These are phyloP conservation scores for Aspidiotus rigidus DNA, from an alignment of 2,888 invertebrate genomes.

Conservation along the genomic window DNA sequence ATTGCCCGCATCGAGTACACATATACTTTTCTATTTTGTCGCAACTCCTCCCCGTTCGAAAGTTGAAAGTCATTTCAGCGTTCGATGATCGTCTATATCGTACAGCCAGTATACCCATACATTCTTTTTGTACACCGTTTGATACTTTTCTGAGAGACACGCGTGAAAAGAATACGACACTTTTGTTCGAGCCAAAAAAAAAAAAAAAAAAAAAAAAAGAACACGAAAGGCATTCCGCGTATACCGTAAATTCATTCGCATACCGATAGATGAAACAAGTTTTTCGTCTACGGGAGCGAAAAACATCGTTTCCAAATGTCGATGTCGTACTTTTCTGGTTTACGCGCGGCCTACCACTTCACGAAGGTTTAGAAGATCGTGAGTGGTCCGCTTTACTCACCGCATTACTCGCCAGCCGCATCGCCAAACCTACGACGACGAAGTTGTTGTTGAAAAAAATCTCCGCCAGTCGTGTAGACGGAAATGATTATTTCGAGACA, in stretches of 20 bases:
- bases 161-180: constrained; percentile 7
- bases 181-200: constrained; percentile 25
- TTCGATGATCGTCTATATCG: constrained; percentile 26
- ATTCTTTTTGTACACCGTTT: not conserved
- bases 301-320: too few relatives aligned
- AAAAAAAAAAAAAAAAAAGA: constrained; percentile 4
- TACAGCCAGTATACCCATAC: not conserved
- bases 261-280: too few relatives aligned
- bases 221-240: too few relatives aligned
- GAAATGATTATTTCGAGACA: constrained; percentile 17
- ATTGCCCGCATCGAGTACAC: constrained; percentile 26
- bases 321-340: too few relatives aligned
- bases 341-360: not conserved
- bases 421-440: not conserved
- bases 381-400: constrained; percentile 5
- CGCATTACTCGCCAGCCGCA: constrained; percentile 8
- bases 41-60: constrained; percentile 14
- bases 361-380: constrained; percentile 15
- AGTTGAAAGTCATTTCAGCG: constrained; percentile 2
- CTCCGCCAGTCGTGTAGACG: constrained; percentile 7
- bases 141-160: not conserved
- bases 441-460: not conserved
- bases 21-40: constrained; percentile 16
- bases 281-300: too few relatives aligned
- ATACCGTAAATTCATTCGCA: too few relatives aligned